Conservation (phyloP, 2,888 invertebrate species). For the Mythimna pallens region DNA sequence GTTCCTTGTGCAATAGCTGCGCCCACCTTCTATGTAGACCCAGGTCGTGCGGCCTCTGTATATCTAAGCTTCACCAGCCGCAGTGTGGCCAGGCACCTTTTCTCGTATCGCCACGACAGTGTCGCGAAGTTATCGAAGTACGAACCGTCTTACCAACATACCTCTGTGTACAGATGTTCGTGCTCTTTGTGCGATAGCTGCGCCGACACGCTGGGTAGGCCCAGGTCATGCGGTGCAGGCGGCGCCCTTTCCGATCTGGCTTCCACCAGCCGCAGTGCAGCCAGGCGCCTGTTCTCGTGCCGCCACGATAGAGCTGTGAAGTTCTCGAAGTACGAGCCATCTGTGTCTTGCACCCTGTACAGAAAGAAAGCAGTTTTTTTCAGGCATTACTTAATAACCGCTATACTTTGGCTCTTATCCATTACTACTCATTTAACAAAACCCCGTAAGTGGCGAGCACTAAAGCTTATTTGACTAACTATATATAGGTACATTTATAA, state of each 20-base stretch:
- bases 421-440: neutral
- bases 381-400: no score
- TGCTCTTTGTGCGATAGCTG: conserved; percentile 91
- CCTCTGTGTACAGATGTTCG: conserved; percentile 88
- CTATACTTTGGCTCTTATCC: neutral
- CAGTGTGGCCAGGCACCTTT: no score
- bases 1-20: neutral
- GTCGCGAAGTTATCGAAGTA: no score
- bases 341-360: conserved; percentile 97
- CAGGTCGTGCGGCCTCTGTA: no score
- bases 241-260: conserved; percentile 93
- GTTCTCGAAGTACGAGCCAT: conserved; percentile 98
- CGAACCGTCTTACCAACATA: conserved; percentile 50
- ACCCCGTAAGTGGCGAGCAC: neutral
- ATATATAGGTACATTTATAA: no score
- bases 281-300: conserved; percentile 96
- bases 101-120: no score
- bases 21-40: neutral
- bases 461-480: neutral
- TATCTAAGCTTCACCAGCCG: no score
- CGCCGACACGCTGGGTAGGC: conserved; percentile 95
- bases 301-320: conserved; percentile 98
- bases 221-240: conserved; percentile 90
- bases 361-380: neutral
- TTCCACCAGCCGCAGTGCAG: conserved; percentile 94